These are phyloP conservation scores for Ormyrus pomaceus DNA, from an alignment of 2,888 invertebrate genomes.

Conservation along the genomic window DNA sequence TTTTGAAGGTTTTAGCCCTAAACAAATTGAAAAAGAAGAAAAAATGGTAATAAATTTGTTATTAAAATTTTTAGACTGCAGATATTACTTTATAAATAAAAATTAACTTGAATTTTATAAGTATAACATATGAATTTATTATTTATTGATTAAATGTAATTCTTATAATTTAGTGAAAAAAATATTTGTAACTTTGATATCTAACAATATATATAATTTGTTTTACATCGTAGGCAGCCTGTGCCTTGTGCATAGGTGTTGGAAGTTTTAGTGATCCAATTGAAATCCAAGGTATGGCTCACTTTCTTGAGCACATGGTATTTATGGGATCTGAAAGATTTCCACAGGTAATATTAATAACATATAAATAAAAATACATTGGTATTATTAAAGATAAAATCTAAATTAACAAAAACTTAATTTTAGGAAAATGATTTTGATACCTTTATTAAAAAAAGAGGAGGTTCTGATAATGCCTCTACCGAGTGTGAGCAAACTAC, in stretches of 20 bases:
- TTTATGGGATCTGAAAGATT: conserved; percentile 96
- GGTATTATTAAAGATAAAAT: conserved; percentile 7
- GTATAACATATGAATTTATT: background rate
- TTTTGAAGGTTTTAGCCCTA: conserved; percentile 52
- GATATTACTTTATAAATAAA: no score
- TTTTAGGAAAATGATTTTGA: conserved; percentile 72
- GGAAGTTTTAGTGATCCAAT: conserved; percentile 88
- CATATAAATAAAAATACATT: background rate
- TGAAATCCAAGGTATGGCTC: conserved; percentile 87
- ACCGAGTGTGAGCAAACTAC: conserved; percentile 92
- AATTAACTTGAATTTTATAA: no score
- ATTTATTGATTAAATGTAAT: background rate
- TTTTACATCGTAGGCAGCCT: conserved; percentile 80
- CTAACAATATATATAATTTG: conserved; percentile 43
- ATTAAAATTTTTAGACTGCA: background rate
- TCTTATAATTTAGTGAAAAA: background rate
- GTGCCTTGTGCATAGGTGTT: conserved; percentile 85
- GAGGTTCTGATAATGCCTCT: conserved; percentile 91
- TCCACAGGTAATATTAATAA: conserved; percentile 80
- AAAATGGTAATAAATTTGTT: conserved; percentile 66
- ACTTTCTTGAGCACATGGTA: conserved; percentile 94
- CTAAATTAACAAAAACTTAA: background rate
- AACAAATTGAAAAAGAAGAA: conserved; percentile 66
- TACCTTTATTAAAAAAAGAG: conserved; percentile 81
- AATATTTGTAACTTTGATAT: background rate